phyloP scores from a whole-genome alignment of 2,113 vertebrate species.

The Gambusia affinis region DNA sequence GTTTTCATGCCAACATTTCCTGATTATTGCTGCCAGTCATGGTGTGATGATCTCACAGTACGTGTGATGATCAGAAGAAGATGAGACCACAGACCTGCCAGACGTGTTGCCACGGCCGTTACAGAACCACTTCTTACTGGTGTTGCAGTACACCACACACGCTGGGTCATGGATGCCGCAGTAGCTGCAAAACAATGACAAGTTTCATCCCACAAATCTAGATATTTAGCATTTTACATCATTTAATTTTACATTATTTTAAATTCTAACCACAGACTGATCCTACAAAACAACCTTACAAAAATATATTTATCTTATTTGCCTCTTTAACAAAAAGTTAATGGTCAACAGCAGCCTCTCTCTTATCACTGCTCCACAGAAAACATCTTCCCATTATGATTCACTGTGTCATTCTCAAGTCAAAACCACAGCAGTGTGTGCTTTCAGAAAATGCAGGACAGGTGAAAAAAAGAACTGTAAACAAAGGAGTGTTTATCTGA shows the following conservation, averaged over 20 bases:
- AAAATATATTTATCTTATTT: neutral
- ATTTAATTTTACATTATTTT: neutral
- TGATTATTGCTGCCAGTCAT: neutral
- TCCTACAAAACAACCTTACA: neutral
- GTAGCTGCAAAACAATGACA: constrained; percentile 81
- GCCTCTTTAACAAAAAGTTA: neutral
- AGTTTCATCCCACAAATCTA: neutral
- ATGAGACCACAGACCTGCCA: constrained; percentile 84
- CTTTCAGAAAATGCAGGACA: no score
- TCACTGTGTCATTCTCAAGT: no score
- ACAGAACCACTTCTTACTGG: constrained; percentile 99
- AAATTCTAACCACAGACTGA: neutral
- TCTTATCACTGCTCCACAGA: neutral
- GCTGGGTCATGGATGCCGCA: constrained; percentile 98
- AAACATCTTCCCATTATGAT: neutral
- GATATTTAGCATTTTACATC: neutral
- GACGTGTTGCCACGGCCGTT: constrained; percentile 98
- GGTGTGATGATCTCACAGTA: neutral
- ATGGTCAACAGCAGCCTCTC: neutral
- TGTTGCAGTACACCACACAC: constrained; percentile 98
- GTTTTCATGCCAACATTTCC: neutral
- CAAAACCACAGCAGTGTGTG: no score
- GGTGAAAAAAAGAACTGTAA: no score
- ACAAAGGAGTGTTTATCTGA: no score
- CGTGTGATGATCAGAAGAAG: no score